Percentiles rank a stretch among this genome's conserved stretches.
Evolutionary conservation across 2,888 invertebrate genomes (phyloP).

Genomic region (Gari tellinella): DNA sequence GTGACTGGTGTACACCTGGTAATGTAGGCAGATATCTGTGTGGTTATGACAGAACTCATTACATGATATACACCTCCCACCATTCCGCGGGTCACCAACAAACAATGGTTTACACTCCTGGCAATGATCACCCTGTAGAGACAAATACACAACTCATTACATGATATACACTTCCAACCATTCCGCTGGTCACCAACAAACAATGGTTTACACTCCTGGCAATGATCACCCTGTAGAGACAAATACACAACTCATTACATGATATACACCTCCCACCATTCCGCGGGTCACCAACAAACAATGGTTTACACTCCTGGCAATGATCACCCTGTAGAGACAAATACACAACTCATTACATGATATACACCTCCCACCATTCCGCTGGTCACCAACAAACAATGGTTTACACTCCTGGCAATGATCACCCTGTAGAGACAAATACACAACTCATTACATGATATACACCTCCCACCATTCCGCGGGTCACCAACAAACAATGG

Average conservation of each 20-base stretch:
- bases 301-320: slow-evolving; percentile 94
- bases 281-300: slow-evolving; percentile 95
- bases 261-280: slow-evolving; percentile 93
- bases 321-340: slow-evolving; percentile 92
- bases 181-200: slow-evolving; percentile 94
- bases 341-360: slow-evolving; percentile 95
- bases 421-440: slow-evolving; percentile 94
- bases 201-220: slow-evolving; percentile 94
- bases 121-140: slow-evolving; percentile 91
- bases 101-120: slow-evolving; percentile 95
- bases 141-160: slow-evolving; percentile 89
- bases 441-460: slow-evolving; percentile 94
- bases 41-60: slow-evolving; percentile 95
- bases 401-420: slow-evolving; percentile 96
- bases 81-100: slow-evolving; percentile 93
- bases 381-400: slow-evolving; percentile 95
- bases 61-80: slow-evolving; percentile 94
- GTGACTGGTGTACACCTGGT: slow-evolving; percentile 19
- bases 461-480: slow-evolving; percentile 90
- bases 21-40: slow-evolving; percentile 85
- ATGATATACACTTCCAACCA: slow-evolving; percentile 94
- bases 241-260: slow-evolving; percentile 94
- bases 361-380: slow-evolving; percentile 91
- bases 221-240: slow-evolving; percentile 95
- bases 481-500: slow-evolving; percentile 97